Evolutionary conservation across 2,797 vertebrate species (phyloP).

Genomic region (Serranus cabrilla): DNA sequence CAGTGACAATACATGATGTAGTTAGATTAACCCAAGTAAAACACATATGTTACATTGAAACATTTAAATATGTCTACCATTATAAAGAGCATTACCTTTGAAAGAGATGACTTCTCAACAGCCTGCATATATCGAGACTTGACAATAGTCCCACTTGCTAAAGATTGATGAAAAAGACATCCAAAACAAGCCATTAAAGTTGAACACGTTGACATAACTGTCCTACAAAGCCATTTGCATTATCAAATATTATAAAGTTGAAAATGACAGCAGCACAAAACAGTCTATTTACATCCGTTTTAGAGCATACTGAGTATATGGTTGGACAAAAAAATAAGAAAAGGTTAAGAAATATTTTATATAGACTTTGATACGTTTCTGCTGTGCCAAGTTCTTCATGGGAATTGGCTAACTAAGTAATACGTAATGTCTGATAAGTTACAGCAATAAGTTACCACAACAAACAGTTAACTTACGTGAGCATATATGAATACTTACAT

Average conservation of each 20-base stretch:
- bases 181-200: not conserved
- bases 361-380: no score
- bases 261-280: not conserved
- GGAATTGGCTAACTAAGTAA: not conserved
- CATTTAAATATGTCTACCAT: not conserved
- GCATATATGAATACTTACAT: constrained; percentile 67
- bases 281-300: not conserved
- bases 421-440: not conserved
- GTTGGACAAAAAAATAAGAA: no score
- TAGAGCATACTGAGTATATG: no score
- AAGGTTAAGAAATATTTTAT: no score
- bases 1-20: not conserved
- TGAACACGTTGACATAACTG: not conserved
- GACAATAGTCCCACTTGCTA: constrained; percentile 83
- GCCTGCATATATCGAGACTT: constrained; percentile 90
- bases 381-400: no score
- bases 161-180: not conserved
- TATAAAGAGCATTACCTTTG: constrained; percentile 80
- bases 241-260: not conserved
- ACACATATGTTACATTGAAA: not conserved
- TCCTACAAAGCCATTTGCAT: not conserved
- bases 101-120: constrained; percentile 74
- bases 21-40: not conserved
- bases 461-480: not conserved
- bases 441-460: not conserved